phyloP scores from a whole-genome alignment of 2,888 invertebrate genomes.

The Scelioninae gen. 2 region DNA sequence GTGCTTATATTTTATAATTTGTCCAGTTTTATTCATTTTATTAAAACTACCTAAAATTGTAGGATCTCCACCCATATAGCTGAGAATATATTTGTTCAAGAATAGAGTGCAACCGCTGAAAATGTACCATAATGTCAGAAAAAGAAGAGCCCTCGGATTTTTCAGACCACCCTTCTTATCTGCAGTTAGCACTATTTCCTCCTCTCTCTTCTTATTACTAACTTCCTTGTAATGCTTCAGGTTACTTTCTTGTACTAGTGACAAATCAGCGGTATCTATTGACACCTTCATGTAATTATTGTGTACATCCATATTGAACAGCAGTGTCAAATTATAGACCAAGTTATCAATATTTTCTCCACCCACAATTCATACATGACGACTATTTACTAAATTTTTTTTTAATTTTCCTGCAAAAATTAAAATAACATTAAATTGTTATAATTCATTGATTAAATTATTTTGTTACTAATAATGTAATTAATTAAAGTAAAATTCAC shows the following conservation, averaged over 20 bases:
- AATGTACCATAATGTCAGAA: slow-evolving; percentile 84
- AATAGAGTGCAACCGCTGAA: slow-evolving; percentile 87
- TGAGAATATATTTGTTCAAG: slow-evolving; percentile 86
- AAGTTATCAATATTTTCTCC: background rate
- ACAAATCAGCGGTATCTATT: too few species aligned
- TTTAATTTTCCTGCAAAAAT: background rate
- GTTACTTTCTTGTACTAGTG: slow-evolving; percentile 64
- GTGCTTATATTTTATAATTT: too few species aligned
- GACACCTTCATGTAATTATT: slow-evolving; percentile 67
- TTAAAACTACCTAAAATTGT: slow-evolving; percentile 82
- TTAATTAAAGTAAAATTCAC: too few species aligned
- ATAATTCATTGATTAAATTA: too few species aligned
- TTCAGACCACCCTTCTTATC: slow-evolving; percentile 77
- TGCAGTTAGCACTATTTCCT: slow-evolving; percentile 64
- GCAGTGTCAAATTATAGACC: slow-evolving; percentile 10
- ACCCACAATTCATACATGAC: slow-evolving; percentile 13
- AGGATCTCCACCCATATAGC: slow-evolving; percentile 84
- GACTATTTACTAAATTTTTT: background rate
- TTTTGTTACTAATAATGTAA: too few species aligned
- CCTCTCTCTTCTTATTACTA: slow-evolving; percentile 65
- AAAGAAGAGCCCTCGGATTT: slow-evolving; percentile 79
- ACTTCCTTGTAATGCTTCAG: slow-evolving; percentile 64
- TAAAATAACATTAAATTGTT: background rate
- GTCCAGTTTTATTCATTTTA: too few species aligned
- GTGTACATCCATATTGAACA: slow-evolving; percentile 67